phyloP scores from a whole-genome alignment of 2,113 vertebrate species.

The Elgaria multicarinata region DNA sequence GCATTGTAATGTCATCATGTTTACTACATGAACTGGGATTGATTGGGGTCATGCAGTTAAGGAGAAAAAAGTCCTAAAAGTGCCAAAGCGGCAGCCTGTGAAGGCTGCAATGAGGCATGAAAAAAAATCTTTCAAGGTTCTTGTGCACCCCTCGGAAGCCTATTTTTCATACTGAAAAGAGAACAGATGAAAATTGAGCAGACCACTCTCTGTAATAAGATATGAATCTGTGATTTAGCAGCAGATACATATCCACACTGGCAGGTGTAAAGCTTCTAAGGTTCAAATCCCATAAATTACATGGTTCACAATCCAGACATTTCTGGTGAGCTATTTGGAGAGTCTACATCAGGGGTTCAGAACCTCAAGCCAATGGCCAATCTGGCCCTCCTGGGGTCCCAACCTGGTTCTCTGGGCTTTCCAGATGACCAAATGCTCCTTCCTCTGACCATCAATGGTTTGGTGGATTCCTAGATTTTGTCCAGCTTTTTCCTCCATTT shows the following conservation, averaged over 20 bases:
- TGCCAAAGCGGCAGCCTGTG: background rate
- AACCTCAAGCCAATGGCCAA: too few relatives aligned
- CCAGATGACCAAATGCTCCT: too few relatives aligned
- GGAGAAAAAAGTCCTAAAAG: background rate
- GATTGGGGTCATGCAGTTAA: background rate
- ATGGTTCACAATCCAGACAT: background rate
- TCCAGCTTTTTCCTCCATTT: too few relatives aligned
- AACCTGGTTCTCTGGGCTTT: too few relatives aligned
- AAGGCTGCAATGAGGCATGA: background rate
- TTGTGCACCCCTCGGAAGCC: background rate
- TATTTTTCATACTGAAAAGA: background rate
- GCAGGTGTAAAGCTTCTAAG: background rate
- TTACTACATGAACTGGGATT: background rate
- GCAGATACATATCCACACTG: too few relatives aligned
- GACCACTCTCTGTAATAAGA: background rate
- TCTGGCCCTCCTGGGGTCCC: too few relatives aligned
- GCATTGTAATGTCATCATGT: background rate
- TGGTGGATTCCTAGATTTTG: too few relatives aligned
- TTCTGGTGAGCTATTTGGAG: too few relatives aligned
- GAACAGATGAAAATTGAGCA: background rate
- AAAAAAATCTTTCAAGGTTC: background rate
- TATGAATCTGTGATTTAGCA: background rate
- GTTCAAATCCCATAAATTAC: background rate
- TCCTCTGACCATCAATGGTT: too few relatives aligned
- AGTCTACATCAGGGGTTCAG: too few relatives aligned